Conservation (phyloP, 37 sponge, comb jelly and placozoan genomes). For the Halisarca cf. caerulea region DNA sequence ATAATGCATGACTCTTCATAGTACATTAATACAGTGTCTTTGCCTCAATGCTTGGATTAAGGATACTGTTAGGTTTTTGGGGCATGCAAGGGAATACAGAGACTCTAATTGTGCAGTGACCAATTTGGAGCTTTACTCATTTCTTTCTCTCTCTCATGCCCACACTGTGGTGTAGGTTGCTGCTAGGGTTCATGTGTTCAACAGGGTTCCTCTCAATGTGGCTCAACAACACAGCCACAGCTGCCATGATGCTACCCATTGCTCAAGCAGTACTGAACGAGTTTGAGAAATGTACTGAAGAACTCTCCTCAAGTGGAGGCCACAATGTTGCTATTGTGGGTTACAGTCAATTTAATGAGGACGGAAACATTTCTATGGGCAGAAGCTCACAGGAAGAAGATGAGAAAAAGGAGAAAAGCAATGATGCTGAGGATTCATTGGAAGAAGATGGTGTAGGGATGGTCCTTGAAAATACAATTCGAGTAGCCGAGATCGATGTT, state of each 20-base stretch:
- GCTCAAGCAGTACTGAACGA: conserved; percentile 81
- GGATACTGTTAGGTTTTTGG: too few relatives aligned
- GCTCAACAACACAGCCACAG: conserved; percentile 97
- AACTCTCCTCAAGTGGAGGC: background rate
- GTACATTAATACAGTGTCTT: too few relatives aligned
- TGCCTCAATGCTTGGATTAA: too few relatives aligned
- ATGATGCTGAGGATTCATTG: background rate
- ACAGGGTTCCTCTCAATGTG: conserved; percentile 96
- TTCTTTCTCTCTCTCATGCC: too few relatives aligned
- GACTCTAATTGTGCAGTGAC: too few relatives aligned
- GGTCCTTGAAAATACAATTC: too few relatives aligned
- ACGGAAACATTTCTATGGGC: background rate
- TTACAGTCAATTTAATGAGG: too few relatives aligned
- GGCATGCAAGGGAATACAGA: too few relatives aligned
- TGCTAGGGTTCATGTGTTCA: conserved; percentile 86
- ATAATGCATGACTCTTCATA: too few relatives aligned
- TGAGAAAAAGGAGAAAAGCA: background rate
- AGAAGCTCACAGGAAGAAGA: too few relatives aligned
- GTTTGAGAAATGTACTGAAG: conserved; percentile 4
- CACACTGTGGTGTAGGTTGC: conserved; percentile 70
- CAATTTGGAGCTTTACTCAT: too few relatives aligned
- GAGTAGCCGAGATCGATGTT: background rate
- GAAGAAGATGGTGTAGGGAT: too few relatives aligned
- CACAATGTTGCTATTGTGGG: background rate
- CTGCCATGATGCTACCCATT: conserved; percentile 98